Evolutionary conservation across 2,113 vertebrate species (phyloP), one percentile per base, ranked within the genome.

Genomic region (Ctenomys sociabilis): DNA sequence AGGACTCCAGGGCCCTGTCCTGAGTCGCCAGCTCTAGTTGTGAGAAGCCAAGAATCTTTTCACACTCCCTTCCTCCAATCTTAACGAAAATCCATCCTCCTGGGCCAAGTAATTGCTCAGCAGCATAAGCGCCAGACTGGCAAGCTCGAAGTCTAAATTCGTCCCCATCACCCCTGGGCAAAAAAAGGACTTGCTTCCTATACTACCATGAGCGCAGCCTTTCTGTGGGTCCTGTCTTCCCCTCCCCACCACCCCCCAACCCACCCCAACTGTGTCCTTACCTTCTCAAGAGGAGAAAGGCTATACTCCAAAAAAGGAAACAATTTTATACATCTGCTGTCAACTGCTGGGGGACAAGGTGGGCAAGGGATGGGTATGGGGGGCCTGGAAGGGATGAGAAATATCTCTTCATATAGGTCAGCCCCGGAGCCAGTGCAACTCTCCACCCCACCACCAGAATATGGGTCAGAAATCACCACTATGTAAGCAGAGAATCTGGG

Each of bases 311-410:
- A 22, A 32, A 32, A 78, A 24, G 11, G 7, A 70, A 59, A 43
- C 11, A 43, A 19, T 28, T 17, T 78, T 78, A 75, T 19, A 85
- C 72, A 63, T n/a, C 61, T 45, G 59, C 12, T 24, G 70, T 40
- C 16, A 1, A 30, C 21, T 35, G 32, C 13, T n/a, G 61, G 13
- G 22, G 1, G 0, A 0, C 2, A 0, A 2, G 57, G 22, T 30
- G 35, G 40, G n/a, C 0, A 21, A 68, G 14, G 14, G 26, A 3
- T 24, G 3, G 30, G 12, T 17, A 32, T 10, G 0, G 0, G 4
- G 2, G 1, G 4, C 7, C 13, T 11, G 22, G 3, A 9, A 24
- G 35, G 40, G 59, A 73, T 22, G 45, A 52, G 32, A 37, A 64
- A 32, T 26, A n/a, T 4, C 45, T 32, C 4, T 12, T 63, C 45